These are phyloP conservation scores for Samia ricini DNA, from an alignment of 1,140 invertebrate species.

Conservation along the genomic window DNA sequence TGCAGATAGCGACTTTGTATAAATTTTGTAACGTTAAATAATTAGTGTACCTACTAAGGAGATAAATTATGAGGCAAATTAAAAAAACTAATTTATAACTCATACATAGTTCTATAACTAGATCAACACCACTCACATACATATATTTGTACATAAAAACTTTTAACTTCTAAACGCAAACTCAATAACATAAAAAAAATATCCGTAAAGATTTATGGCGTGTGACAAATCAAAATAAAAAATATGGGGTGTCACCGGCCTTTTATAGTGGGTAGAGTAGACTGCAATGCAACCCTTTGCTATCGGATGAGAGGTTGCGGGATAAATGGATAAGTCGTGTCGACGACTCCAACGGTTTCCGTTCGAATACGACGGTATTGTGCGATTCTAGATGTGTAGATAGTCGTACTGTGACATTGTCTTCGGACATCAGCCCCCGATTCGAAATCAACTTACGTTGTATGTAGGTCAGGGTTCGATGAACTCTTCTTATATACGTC, in stretches of 20 bases:
- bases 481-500: not conserved
- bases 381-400: not conserved
- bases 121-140: not conserved
- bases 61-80: too few species aligned
- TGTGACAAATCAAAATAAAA: constrained; percentile 1
- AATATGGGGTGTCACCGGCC: not conserved
- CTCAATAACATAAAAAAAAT: not conserved
- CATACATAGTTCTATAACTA: too few species aligned
- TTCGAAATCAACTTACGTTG: not conserved
- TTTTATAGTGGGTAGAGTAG: constrained; percentile 20
- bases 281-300: constrained; percentile 29
- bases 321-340: constrained; percentile 70
- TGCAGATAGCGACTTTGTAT: too few species aligned
- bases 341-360: constrained; percentile 41
- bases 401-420: not conserved
- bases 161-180: not conserved
- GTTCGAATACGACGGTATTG: constrained; percentile 2
- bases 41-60: too few species aligned
- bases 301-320: constrained; percentile 28
- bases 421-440: not conserved
- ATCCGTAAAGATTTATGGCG: not conserved
- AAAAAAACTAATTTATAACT: too few species aligned
- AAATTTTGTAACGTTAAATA: too few species aligned
- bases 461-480: not conserved
- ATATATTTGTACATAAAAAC: not conserved